Conservation (phyloP, 1,140 invertebrate genomes). For the Meloidogyne hapla region DNA sequence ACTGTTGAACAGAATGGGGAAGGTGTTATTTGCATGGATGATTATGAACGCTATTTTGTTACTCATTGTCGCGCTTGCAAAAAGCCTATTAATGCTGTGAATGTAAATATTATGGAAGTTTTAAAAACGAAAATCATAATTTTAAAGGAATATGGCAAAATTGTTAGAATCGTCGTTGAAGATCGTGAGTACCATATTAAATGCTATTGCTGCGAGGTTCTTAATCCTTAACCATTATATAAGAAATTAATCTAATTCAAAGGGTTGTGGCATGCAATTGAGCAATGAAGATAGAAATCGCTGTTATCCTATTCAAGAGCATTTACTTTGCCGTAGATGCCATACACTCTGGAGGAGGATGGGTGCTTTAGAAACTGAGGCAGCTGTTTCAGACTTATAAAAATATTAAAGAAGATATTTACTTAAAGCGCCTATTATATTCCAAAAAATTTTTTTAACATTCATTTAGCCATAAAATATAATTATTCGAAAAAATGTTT, state of each 20-base stretch:
- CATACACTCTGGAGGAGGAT: background rate
- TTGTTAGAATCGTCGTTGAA: conserved; percentile 1
- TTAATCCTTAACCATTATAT: background rate
- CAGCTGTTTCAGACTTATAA: background rate
- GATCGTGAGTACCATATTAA: conserved; percentile 5
- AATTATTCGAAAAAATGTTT: no score
- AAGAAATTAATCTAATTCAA: background rate
- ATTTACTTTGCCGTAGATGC: background rate
- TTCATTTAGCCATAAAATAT: no score
- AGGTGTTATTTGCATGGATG: conserved; percentile 96
- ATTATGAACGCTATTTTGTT: conserved; percentile 79
- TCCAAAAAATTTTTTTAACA: background rate
- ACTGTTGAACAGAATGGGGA: conserved; percentile 88
- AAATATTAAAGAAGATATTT: background rate
- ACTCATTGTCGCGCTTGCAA: conserved; percentile 87
- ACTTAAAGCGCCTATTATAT: background rate
- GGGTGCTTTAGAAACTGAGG: background rate
- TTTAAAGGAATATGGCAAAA: conserved; percentile 16
- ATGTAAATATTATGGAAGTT: background rate
- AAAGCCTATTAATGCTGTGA: background rate
- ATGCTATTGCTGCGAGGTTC: conserved; percentile 12
- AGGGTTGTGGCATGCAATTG: background rate
- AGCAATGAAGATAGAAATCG: background rate
- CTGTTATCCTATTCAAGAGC: background rate
- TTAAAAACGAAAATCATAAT: background rate